These are phyloP conservation scores for Cremastinae sp. DNA, from an alignment of 2,888 invertebrate genomes.

Conservation along the genomic window DNA sequence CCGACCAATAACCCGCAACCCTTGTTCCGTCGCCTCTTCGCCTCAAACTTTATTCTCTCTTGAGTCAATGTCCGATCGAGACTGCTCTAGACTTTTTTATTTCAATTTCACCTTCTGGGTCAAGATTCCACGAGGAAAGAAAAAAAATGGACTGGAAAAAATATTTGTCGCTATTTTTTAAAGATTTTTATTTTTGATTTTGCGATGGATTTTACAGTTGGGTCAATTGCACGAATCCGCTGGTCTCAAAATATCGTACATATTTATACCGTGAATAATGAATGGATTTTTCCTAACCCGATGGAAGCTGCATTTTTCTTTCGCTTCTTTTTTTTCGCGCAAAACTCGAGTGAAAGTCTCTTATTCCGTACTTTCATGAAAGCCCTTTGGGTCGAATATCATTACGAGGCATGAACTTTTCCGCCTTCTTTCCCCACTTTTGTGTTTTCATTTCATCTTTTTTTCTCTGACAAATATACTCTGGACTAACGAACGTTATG, in stretches of 20 bases:
- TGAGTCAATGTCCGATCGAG: background rate
- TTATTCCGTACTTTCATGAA: background rate
- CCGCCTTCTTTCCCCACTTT: background rate
- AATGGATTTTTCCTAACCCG: no score
- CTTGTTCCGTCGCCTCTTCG: background rate
- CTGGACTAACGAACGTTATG: no score
- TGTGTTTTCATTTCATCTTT: background rate
- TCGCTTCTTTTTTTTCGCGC: background rate
- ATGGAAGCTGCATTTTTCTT: background rate
- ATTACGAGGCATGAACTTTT: slow-evolving; percentile 24
- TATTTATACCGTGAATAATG: slow-evolving; percentile 19
- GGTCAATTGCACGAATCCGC: background rate
- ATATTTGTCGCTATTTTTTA: no score
- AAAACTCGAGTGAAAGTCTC: slow-evolving; percentile 2
- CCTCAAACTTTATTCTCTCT: no score
- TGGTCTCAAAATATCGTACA: background rate
- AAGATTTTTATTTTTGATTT: no score
- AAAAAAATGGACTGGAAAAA: slow-evolving; percentile 19
- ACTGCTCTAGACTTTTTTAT: background rate
- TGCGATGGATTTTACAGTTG: no score
- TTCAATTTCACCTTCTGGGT: no score
- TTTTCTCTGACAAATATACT: background rate
- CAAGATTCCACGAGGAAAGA: slow-evolving; percentile 1
- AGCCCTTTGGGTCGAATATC: slow-evolving; percentile 26
- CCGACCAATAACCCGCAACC: slow-evolving; percentile 3